phyloP scores from a whole-genome alignment of 2,888 invertebrate species.

The Apamea monoglypha region DNA sequence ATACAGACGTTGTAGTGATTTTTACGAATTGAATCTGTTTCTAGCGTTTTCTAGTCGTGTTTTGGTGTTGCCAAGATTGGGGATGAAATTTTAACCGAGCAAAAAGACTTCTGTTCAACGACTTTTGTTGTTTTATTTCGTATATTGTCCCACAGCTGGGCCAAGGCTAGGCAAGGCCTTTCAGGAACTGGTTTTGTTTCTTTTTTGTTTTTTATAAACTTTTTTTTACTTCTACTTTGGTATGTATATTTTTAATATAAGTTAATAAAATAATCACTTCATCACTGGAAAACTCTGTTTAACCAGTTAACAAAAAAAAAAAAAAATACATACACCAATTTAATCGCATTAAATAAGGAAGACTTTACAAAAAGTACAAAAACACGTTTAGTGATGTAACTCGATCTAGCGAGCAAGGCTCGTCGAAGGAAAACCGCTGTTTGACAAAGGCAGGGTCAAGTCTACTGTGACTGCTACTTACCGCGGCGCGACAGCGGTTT shows the following conservation, averaged over 20 bases:
- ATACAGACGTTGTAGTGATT: background rate
- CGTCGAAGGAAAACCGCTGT: conserved; percentile 62
- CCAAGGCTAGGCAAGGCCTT: too few relatives aligned
- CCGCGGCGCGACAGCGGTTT: conserved; percentile 38
- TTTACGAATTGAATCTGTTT: background rate
- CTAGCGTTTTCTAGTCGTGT: background rate
- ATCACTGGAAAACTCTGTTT: background rate
- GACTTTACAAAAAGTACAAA: conserved; percentile 29
- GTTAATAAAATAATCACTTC: background rate
- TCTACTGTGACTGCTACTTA: conserved; percentile 56
- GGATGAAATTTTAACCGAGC: background rate
- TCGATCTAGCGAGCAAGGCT: conserved; percentile 58
- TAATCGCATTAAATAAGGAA: conserved; percentile 52
- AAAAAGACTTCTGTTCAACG: too few relatives aligned
- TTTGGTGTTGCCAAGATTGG: background rate
- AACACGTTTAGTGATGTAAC: conserved; percentile 63
- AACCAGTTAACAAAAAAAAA: too few relatives aligned
- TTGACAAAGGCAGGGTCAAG: conserved; percentile 63
- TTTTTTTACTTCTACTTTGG: background rate
- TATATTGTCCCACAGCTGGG: too few relatives aligned
- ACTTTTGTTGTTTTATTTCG: background rate
- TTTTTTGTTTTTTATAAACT: too few relatives aligned
- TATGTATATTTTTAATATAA: too few relatives aligned
- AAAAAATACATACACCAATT: conserved; percentile 16
- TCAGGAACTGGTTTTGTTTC: too few relatives aligned